Conservation (phyloP, 2,888 invertebrate genomes). For the Lepidochrysops patricia region DNA sequence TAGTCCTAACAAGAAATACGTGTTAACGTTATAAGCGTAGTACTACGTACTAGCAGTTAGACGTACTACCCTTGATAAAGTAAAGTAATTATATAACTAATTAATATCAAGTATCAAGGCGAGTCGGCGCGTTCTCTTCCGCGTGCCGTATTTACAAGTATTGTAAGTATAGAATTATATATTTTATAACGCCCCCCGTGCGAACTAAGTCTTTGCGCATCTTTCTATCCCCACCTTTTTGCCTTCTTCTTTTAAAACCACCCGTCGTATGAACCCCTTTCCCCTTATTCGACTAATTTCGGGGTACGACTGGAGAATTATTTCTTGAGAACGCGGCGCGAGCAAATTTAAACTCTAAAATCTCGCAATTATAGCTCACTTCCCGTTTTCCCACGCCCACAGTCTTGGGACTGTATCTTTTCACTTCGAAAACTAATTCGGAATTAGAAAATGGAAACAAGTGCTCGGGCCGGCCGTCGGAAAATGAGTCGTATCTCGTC, state of each 20-base stretch:
- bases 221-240: constrained; percentile 75
- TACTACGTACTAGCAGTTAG: not conserved
- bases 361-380: constrained; percentile 34
- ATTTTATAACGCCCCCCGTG: constrained; percentile 73
- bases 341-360: constrained; percentile 40
- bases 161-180: constrained; percentile 76
- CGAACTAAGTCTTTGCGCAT: constrained; percentile 75
- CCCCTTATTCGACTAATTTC: constrained; percentile 74
- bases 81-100: not conserved
- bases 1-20: no score
- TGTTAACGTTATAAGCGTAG: not conserved
- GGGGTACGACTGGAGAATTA: constrained; percentile 75
- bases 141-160: constrained; percentile 75
- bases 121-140: constrained; percentile 47
- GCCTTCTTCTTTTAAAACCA: constrained; percentile 74
- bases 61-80: no score
- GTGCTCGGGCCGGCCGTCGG: constrained; percentile 33
- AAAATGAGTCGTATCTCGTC: constrained; percentile 27
- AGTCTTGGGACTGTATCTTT: constrained; percentile 74
- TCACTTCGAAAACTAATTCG: constrained; percentile 74
- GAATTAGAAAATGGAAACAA: constrained; percentile 71
- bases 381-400: constrained; percentile 37
- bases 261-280: constrained; percentile 72
- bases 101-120: constrained; percentile 42
- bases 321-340: constrained; percentile 52